These are phyloP conservation scores for Microtus agrestis DNA, from an alignment of 2,797 vertebrate genomes.

Conservation along the genomic window DNA sequence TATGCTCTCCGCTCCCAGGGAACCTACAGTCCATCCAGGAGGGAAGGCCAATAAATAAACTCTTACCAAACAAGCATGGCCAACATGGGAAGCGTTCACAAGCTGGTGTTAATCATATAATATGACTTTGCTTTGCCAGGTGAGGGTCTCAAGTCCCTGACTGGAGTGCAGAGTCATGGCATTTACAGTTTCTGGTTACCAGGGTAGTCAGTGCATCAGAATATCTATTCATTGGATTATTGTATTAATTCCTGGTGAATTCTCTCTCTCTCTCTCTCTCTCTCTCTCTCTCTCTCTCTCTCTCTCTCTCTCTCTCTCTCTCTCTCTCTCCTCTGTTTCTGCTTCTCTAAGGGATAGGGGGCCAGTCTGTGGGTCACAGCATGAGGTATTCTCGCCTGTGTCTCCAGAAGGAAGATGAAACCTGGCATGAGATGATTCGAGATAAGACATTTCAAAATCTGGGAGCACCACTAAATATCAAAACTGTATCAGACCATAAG, in stretches of 20 bases:
- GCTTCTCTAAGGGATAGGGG: too few species aligned
- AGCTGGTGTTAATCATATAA: not conserved
- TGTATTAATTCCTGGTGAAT: not conserved
- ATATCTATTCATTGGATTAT: not conserved
- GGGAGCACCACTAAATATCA: conserved; percentile 66
- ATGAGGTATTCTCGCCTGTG: not conserved
- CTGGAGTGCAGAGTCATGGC: not conserved
- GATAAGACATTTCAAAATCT: conserved; percentile 61
- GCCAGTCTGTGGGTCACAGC: not conserved
- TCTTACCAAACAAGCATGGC: not conserved
- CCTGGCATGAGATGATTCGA: conserved; percentile 26
- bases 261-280: too few species aligned
- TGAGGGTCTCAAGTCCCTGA: not conserved
- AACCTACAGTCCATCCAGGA: not conserved
- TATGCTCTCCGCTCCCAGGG: not conserved
- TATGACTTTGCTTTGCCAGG: not conserved
- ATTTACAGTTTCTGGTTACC: not conserved
- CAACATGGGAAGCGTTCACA: not conserved
- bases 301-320: too few species aligned
- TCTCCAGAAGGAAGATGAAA: conserved; percentile 68
- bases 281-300: too few species aligned
- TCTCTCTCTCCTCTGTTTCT: too few species aligned
- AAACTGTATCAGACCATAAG: conserved; percentile 74
- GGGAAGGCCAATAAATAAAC: not conserved
- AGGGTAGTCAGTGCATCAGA: not conserved